phyloP scores from a whole-genome alignment of 2,888 invertebrate genomes.

The Drosophila nigritarsus region DNA sequence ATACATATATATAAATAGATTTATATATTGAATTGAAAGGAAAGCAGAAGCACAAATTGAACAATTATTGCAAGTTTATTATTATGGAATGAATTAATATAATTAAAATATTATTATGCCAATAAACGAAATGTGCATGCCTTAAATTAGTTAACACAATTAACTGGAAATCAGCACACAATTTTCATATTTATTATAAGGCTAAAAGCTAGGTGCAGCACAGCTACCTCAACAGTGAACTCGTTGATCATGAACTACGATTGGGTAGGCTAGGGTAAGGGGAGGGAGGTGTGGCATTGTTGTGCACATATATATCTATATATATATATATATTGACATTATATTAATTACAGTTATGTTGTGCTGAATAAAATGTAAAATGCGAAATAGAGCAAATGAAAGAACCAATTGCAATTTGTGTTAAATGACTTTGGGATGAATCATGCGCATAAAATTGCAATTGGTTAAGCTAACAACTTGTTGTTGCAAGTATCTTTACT shows the following conservation, averaged over 20 bases:
- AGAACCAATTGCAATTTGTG: neutral
- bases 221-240: slow-evolving; percentile 24
- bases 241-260: slow-evolving; percentile 32
- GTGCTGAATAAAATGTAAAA: slow-evolving; percentile 13
- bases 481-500: slow-evolving; percentile 47
- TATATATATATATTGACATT: slow-evolving; percentile 46
- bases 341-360: slow-evolving; percentile 57
- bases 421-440: slow-evolving; percentile 32
- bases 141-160: slow-evolving; percentile 22
- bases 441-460: slow-evolving; percentile 47
- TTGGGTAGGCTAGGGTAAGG: neutral
- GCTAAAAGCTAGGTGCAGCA: slow-evolving; percentile 44
- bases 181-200: slow-evolving; percentile 20
- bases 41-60: too few relatives aligned
- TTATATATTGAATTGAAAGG: too few relatives aligned
- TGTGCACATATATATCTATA: slow-evolving; percentile 1
- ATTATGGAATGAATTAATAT: neutral
- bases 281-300: neutral
- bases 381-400: slow-evolving; percentile 11
- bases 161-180: slow-evolving; percentile 21
- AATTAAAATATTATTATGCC: neutral
- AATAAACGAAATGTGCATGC: neutral
- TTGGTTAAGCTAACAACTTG: slow-evolving; percentile 23
- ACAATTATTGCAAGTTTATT: neutral
- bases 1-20: neutral